These are phyloP conservation scores for Gymnothorax javanicus DNA, from an alignment of 2,797 vertebrate genomes.

Conservation along the genomic window DNA sequence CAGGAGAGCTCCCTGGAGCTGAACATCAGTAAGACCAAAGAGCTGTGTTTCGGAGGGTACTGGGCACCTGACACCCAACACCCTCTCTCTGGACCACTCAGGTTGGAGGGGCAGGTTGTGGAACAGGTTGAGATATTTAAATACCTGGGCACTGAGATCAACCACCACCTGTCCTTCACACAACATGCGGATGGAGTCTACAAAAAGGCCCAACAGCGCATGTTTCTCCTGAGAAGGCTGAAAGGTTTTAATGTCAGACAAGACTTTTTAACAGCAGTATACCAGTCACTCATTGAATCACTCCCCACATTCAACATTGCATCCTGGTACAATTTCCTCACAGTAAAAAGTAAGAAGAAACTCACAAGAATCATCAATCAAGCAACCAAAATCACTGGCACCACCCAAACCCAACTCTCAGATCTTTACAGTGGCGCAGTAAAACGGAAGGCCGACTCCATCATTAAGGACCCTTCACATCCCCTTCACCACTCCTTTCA, in stretches of 20 bases:
- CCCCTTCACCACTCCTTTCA: no score
- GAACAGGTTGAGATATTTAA: constrained; percentile 26
- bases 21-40: constrained; percentile 25
- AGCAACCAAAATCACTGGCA: constrained; percentile 1
- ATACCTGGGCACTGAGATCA: constrained; percentile 30
- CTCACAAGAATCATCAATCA: constrained; percentile 17
- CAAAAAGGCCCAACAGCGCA: no score
- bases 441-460: no score
- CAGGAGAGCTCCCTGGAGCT: constrained; percentile 23
- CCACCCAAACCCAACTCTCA: constrained; percentile 22
- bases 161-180: constrained; percentile 32
- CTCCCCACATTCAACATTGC: constrained; percentile 6
- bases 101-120: constrained; percentile 20
- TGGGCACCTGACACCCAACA: neutral
- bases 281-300: constrained; percentile 16
- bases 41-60: constrained; percentile 5
- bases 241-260: neutral
- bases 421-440: no score
- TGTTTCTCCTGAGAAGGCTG: no score
- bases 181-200: neutral
- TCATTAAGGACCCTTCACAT: no score
- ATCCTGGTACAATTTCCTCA: constrained; percentile 18
- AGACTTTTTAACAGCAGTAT: constrained; percentile 19
- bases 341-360: constrained; percentile 17
- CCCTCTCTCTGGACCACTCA: neutral